These are phyloP conservation scores for Eupelmus urozonus DNA, from an alignment of 2,888 invertebrate genomes.

Conservation along the genomic window DNA sequence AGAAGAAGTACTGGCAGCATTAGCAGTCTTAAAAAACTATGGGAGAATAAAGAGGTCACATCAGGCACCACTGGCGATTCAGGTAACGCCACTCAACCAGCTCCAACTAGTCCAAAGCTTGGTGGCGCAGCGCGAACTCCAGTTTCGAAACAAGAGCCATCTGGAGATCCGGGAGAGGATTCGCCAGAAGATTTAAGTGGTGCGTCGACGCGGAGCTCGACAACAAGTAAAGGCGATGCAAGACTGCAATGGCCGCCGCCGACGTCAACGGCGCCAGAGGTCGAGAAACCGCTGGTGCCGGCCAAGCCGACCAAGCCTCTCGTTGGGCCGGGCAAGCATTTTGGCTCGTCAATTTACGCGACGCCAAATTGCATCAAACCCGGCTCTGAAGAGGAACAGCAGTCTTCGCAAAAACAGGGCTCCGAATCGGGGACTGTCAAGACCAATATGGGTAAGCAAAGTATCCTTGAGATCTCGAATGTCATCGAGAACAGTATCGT, in stretches of 20 bases:
- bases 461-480: constrained; percentile 83
- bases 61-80: constrained; percentile 75
- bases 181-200: constrained; percentile 77
- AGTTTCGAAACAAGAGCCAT: constrained; percentile 64
- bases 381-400: constrained; percentile 33
- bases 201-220: constrained; percentile 76
- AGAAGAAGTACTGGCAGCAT: constrained; percentile 95
- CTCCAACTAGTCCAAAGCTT: constrained; percentile 81
- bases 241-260: constrained; percentile 79
- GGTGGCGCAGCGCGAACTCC: constrained; percentile 60
- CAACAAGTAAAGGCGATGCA: constrained; percentile 76
- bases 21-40: constrained; percentile 92
- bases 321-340: constrained; percentile 77
- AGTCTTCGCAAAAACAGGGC: constrained; percentile 12
- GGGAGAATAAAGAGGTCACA: constrained; percentile 88
- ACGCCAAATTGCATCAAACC: constrained; percentile 81
- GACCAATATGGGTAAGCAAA: constrained; percentile 72
- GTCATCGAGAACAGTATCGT: constrained; percentile 83
- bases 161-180: constrained; percentile 70
- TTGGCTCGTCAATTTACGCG: constrained; percentile 85
- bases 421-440: constrained; percentile 59
- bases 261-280: constrained; percentile 79
- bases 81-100: neutral
- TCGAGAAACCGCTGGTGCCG: constrained; percentile 80
- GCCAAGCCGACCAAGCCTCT: constrained; percentile 77